Percentiles rank a stretch among this genome's conserved stretches.
phyloP scores from a whole-genome alignment of 2,888 invertebrate species.

The Agrochola lota region DNA sequence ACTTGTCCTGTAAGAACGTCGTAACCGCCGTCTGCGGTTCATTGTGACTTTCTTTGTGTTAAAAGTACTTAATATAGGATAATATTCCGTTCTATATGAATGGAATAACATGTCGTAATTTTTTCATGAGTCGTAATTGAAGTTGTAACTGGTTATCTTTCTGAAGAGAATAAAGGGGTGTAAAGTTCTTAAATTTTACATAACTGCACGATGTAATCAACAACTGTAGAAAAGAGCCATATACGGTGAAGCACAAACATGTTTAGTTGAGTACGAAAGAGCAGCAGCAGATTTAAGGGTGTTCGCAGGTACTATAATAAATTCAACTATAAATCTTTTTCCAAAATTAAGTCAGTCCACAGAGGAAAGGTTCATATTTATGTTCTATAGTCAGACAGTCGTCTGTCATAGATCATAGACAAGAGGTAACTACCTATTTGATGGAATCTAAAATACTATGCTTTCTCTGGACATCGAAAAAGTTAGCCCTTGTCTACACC shows the following conservation, averaged over 20 bases:
- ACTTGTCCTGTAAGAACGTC: constrained; percentile 46
- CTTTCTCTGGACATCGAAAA: background rate
- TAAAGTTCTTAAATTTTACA: constrained; percentile 23
- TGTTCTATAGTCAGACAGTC: background rate
- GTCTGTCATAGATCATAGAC: background rate
- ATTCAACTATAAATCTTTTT: background rate
- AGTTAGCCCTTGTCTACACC: background rate
- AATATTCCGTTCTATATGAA: constrained; percentile 53
- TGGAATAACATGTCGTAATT: constrained; percentile 42
- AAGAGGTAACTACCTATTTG: background rate
- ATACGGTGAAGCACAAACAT: background rate
- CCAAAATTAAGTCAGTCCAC: background rate
- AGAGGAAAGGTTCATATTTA: background rate
- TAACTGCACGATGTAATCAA: constrained; percentile 3
- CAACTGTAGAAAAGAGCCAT: background rate
- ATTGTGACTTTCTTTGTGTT: constrained; percentile 56
- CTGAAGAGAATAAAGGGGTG: constrained; percentile 26
- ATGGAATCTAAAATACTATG: background rate
- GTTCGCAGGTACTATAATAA: background rate
- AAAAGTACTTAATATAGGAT: constrained; percentile 49
- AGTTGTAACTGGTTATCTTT: constrained; percentile 52
- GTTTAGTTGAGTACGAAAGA: background rate
- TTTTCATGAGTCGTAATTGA: constrained; percentile 58
- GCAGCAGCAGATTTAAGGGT: background rate
- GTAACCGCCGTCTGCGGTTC: constrained; percentile 47